A percentile compares a stretch with the other conserved stretches of the same genome.
Evolutionary conservation across 2,888 invertebrate species (phyloP).

Genomic region (Archaeoteleia sp.): DNA sequence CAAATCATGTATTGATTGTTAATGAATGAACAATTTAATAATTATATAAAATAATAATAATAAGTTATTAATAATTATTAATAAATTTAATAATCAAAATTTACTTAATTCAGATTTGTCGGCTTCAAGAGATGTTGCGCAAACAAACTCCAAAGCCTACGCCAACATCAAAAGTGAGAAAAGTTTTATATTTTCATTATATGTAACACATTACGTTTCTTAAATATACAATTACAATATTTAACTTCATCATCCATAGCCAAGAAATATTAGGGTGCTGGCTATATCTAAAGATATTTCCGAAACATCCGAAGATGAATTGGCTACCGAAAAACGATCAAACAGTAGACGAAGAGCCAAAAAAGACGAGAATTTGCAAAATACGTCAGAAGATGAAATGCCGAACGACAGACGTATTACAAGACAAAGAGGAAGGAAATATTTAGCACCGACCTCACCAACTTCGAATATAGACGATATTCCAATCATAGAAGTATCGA

Average conservation of each 20-base stretch:
- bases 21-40: not conserved
- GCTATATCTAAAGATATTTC: conserved; percentile 38
- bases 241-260: no score
- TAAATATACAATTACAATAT: no score
- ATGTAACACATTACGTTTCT: no score
- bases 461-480: conserved; percentile 34
- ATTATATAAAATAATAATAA: conserved; percentile 2
- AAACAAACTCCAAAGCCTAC: conserved; percentile 43
- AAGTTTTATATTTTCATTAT: no score
- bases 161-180: conserved; percentile 51
- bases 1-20: not conserved
- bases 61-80: no score
- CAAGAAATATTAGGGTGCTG: no score
- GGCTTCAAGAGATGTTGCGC: conserved; percentile 59
- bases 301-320: conserved; percentile 28
- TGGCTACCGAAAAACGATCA: conserved; percentile 15
- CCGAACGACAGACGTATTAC: conserved; percentile 28
- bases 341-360: conserved; percentile 14
- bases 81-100: not conserved
- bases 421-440: conserved; percentile 18
- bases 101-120: conserved; percentile 52
- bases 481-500: conserved; percentile 62
- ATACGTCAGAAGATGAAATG: conserved; percentile 58
- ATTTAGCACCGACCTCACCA: no score
- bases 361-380: conserved; percentile 36